Evolutionary conservation across 2,888 invertebrate species (phyloP).

Genomic region (Nemotelus nigrinus): DNA sequence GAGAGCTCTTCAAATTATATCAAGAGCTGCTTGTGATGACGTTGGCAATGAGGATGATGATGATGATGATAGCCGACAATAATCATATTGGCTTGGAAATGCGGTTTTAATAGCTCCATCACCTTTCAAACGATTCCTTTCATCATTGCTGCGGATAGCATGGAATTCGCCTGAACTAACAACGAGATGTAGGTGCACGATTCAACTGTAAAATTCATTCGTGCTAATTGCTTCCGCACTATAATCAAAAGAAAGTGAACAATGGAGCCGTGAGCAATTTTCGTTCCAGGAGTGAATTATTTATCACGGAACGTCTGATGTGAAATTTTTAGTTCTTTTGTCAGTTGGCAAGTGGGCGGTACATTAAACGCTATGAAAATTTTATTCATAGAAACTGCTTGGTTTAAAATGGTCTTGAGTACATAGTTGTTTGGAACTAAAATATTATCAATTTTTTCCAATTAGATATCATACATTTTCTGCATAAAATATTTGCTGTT

Average conservation of each 20-base stretch:
- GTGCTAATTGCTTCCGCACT: conserved; percentile 26
- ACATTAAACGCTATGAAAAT: too few species aligned
- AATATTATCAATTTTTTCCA: too few species aligned
- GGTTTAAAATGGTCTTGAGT: too few species aligned
- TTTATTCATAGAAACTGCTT: too few species aligned
- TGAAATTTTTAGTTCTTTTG: too few species aligned
- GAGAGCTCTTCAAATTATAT: conserved; percentile 36
- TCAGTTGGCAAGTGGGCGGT: too few species aligned
- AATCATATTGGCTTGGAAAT: conserved; percentile 40
- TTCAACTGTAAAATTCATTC: conserved; percentile 34
- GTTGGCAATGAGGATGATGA: too few species aligned
- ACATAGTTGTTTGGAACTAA: too few species aligned
- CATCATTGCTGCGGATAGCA: background rate
- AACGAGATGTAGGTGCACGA: background rate
- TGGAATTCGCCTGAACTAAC: background rate
- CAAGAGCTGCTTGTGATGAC: conserved; percentile 1
- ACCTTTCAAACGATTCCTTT: conserved; percentile 21
- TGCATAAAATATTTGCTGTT: too few species aligned
- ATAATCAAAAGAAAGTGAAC: conserved; percentile 35
- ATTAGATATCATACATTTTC: too few species aligned
- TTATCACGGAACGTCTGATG: too few species aligned
- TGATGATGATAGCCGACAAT: conserved; percentile 31
- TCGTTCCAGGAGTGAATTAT: background rate
- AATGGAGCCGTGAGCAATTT: conserved; percentile 23
- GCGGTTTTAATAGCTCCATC: conserved; percentile 38